These are phyloP conservation scores for Erebia ligea DNA, from an alignment of 2,888 invertebrate species.

Conservation along the genomic window DNA sequence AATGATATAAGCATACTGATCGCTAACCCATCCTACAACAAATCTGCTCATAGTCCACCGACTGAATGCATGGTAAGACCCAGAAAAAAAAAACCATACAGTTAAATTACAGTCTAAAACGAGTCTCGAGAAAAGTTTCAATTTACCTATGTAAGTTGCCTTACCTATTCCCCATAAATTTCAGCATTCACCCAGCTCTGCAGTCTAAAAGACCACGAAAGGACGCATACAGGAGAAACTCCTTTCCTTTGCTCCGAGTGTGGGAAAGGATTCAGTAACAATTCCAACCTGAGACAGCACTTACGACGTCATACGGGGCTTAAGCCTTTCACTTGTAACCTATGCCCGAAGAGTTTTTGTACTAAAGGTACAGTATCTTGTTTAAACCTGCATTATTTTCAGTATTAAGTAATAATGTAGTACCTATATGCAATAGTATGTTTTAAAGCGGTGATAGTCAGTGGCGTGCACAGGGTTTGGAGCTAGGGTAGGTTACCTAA, in stretches of 20 bases:
- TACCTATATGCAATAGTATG: no score
- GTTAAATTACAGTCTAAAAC: no score
- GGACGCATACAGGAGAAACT: conserved; percentile 81
- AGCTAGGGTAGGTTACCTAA: no score
- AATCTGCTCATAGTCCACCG: no score
- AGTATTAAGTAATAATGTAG: neutral
- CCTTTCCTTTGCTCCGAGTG: conserved; percentile 82
- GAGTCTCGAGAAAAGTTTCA: no score
- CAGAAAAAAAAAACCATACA: no score
- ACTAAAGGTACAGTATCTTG: conserved; percentile 70
- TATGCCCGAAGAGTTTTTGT: conserved; percentile 83
- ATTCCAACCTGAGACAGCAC: conserved; percentile 83
- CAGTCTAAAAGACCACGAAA: conserved; percentile 80
- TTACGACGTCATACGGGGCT: conserved; percentile 80
- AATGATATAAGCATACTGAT: no score
- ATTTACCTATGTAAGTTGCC: no score
- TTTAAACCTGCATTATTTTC: neutral
- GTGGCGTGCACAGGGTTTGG: no score
- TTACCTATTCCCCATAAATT: conserved; percentile 18
- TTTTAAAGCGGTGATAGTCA: no score
- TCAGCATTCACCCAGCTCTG: conserved; percentile 80
- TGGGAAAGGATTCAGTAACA: conserved; percentile 80
- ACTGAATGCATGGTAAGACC: no score
- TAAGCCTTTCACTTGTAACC: conserved; percentile 79
- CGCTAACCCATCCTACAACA: no score